Percentiles rank a stretch among this genome's conserved stretches.
Evolutionary conservation across 2,113 vertebrate species (phyloP).

Genomic region (Ia io): DNA sequence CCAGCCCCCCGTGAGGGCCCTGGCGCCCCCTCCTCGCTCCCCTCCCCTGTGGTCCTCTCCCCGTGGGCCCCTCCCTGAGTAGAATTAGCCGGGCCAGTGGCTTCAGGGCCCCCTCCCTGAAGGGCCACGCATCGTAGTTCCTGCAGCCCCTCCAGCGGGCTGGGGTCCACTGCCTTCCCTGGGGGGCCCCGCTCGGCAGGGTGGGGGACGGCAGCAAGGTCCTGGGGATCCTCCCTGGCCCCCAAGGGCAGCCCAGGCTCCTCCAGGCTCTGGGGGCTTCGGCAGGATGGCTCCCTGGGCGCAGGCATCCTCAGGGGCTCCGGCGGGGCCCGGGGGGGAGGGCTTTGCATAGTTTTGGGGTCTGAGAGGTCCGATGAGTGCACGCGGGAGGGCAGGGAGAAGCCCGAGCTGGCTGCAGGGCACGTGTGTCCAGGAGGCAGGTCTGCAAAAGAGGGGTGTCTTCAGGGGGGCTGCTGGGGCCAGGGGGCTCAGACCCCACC

Average conservation of each 20-base stretch:
- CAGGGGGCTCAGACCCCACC: not conserved
- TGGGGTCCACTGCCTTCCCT: not conserved
- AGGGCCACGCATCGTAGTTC: conserved; percentile 12
- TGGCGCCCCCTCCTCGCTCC: not conserved
- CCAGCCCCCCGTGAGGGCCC: conserved; percentile 73
- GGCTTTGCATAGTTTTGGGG: conserved; percentile 88
- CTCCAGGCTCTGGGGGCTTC: not conserved
- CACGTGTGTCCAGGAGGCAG: conserved; percentile 90
- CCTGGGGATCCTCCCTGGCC: conserved; percentile 17
- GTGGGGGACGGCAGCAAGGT: conserved; percentile 55
- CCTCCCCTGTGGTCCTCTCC: not conserved
- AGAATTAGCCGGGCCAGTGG: conserved; percentile 45
- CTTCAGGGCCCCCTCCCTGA: conserved; percentile 20
- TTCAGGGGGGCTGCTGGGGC: not conserved
- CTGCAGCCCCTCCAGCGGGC: conserved; percentile 56
- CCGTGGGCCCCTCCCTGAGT: conserved; percentile 68
- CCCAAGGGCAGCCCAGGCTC: conserved; percentile 40
- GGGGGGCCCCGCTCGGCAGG: conserved; percentile 60
- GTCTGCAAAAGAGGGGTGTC: conserved; percentile 76
- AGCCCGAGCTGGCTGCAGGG: conserved; percentile 84
- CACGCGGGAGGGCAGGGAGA: conserved; percentile 83
- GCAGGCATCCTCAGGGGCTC: conserved; percentile 82
- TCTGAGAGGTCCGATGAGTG: conserved; percentile 89
- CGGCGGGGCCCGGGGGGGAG: conserved; percentile 74
- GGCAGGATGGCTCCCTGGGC: conserved; percentile 57